Evolutionary conservation across 2,113 vertebrate species (phyloP).

Genomic region (Galeopterus variegatus): DNA sequence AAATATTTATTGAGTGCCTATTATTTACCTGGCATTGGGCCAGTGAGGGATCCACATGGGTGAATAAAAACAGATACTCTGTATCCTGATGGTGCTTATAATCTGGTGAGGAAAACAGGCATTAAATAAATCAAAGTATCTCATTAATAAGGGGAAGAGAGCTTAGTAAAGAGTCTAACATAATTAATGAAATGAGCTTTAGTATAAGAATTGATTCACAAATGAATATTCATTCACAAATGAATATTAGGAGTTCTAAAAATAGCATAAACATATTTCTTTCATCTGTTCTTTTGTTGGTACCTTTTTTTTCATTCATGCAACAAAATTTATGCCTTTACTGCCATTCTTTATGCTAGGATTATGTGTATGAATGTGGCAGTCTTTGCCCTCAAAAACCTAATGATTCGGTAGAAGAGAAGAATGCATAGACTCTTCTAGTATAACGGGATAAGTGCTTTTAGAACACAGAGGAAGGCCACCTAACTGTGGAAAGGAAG

Average conservation of each 20-base stretch:
- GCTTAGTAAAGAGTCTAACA: neutral
- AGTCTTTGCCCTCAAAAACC: neutral
- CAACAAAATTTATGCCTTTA: neutral
- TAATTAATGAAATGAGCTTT: neutral
- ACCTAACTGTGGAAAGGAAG: neutral
- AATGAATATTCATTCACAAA: neutral
- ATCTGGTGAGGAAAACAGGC: neutral
- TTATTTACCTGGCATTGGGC: neutral
- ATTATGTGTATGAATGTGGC: neutral
- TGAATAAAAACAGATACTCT: neutral
- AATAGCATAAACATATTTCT: neutral
- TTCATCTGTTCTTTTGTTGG: neutral
- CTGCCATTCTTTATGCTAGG: neutral
- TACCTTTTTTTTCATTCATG: neutral
- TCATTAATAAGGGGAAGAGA: neutral
- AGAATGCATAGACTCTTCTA: neutral
- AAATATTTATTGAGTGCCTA: neutral
- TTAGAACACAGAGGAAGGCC: neutral
- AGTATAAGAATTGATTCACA: neutral
- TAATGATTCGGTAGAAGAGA: neutral
- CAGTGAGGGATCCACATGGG: neutral
- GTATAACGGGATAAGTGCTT: neutral
- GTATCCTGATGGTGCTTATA: neutral
- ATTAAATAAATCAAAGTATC: neutral
- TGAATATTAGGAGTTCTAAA: neutral